Conservation (phyloP, 2,113 vertebrate species). For the Sinocyclocheilus anophthalmus region DNA sequence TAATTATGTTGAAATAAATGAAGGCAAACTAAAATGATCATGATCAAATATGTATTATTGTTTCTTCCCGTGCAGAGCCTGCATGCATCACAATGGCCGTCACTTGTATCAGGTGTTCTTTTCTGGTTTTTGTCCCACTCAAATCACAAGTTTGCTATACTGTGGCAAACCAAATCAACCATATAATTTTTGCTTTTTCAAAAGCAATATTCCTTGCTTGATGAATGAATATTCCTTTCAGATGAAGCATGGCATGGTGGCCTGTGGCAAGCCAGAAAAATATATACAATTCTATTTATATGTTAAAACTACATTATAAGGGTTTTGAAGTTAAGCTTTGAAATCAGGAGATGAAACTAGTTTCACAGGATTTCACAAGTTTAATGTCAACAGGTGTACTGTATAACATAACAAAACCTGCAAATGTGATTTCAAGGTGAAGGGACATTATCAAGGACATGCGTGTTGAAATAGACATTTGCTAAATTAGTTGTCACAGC, state of each 20-base stretch:
- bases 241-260: background rate
- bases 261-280: background rate
- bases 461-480: too few species aligned
- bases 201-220: background rate
- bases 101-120: background rate
- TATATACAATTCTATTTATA: too few species aligned
- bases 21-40: background rate
- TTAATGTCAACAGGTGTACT: background rate
- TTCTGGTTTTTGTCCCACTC: background rate
- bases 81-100: background rate
- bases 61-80: background rate
- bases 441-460: too few species aligned
- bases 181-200: background rate
- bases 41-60: background rate
- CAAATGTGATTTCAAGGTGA: too few species aligned
- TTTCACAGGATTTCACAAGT: background rate
- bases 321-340: background rate
- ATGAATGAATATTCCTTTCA: too few species aligned
- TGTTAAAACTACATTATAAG: background rate
- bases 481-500: too few species aligned
- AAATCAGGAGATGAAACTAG: background rate
- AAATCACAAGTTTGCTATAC: background rate
- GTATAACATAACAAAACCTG: background rate
- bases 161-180: background rate
- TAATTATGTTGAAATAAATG: background rate